These are phyloP conservation scores for Drosophila seclusa DNA, from an alignment of 2,888 invertebrate genomes.

Conservation along the genomic window DNA sequence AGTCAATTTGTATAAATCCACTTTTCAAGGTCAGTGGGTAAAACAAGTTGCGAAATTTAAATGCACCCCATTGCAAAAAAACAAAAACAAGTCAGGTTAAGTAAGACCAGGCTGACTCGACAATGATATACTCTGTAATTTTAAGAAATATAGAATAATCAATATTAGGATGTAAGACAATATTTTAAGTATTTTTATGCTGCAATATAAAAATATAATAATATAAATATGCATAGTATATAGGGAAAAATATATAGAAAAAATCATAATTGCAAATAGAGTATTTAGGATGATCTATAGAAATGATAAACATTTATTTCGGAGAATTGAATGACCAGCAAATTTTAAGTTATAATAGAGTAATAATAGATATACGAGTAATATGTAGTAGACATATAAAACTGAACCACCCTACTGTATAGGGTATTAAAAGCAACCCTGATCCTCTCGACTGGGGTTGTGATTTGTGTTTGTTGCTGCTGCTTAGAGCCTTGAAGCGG, in stretches of 20 bases:
- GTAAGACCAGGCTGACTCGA: fast-evolving
- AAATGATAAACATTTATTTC: background rate
- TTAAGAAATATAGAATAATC: background rate
- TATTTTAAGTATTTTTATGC: background rate
- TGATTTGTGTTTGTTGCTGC: conserved; percentile 44
- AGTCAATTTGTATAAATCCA: conserved; percentile 75
- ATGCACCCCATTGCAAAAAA: conserved; percentile 56
- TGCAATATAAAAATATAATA: background rate
- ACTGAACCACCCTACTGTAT: background rate
- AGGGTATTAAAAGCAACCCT: conserved; percentile 54
- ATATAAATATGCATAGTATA: background rate
- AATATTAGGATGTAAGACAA: background rate
- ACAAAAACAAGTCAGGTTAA: conserved; percentile 14
- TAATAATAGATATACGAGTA: background rate
- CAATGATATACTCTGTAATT: conserved; percentile 14
- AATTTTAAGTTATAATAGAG: background rate
- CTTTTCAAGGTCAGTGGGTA: conserved; percentile 84
- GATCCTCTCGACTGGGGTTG: conserved; percentile 39
- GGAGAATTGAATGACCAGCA: background rate
- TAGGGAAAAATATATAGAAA: background rate
- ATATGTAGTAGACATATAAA: background rate
- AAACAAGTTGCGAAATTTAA: conserved; percentile 76
- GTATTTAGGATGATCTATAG: background rate
- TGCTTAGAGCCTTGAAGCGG: conserved; percentile 57
- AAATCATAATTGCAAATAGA: fast-evolving